Evolutionary conservation across 2,888 invertebrate species (phyloP).

Genomic region (Mythimna loreyi): DNA sequence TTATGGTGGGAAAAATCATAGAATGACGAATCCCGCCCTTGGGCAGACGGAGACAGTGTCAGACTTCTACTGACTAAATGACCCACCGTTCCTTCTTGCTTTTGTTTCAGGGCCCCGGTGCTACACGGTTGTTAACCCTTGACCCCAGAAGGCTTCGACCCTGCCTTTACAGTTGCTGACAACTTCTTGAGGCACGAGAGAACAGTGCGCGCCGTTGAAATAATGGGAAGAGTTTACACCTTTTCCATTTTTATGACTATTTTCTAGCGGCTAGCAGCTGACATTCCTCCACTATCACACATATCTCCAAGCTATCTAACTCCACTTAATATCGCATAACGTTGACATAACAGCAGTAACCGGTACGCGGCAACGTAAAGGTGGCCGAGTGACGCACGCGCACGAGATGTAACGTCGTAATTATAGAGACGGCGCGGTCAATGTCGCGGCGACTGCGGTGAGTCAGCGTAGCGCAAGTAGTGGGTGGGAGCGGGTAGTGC

Average conservation of each 20-base stretch:
- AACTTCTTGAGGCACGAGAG: no score
- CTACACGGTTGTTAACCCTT: no score
- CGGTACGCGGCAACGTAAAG: conserved; percentile 47
- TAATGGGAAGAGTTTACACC: no score
- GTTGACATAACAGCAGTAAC: conserved; percentile 60
- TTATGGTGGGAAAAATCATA: no score
- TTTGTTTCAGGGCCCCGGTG: no score
- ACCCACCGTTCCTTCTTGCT: no score
- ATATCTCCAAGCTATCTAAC: conserved; percentile 10
- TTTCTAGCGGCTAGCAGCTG: conserved; percentile 10
- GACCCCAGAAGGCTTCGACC: no score
- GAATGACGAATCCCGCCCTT: no score
- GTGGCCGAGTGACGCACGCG: conserved; percentile 64
- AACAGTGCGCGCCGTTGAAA: no score
- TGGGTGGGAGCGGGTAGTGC: conserved; percentile 45
- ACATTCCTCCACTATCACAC: conserved; percentile 6
- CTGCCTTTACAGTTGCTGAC: no score
- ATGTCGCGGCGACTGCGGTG: conserved; percentile 78
- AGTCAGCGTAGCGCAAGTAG: conserved; percentile 62
- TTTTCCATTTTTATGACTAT: background rate
- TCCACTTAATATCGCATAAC: conserved; percentile 7
- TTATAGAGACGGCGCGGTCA: conserved; percentile 76
- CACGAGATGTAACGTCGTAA: conserved; percentile 74
- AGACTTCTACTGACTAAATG: no score
- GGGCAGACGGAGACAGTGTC: no score